Base-by-base conservation (phyloP, 2,888 invertebrate genomes). In the Drosophila meridiana region DNA sequence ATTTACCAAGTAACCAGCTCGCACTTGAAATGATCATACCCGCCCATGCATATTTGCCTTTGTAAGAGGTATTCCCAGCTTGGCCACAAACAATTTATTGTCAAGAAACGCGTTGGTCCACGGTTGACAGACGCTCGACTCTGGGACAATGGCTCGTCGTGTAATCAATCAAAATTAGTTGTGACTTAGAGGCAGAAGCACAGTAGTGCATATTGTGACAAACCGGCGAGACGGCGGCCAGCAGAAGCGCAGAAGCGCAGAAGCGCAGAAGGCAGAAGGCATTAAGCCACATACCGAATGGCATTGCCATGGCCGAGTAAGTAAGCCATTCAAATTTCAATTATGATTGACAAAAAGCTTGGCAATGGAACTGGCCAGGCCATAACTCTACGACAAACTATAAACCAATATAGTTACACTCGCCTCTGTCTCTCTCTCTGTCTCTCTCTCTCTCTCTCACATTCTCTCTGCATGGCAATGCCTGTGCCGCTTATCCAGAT, bases 131-230 rank as follows among this genome's bases (percentile, higher is more conserved):
- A 56, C 56, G 36, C 50, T 34, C 38, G 55, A 34, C 55, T 36
- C 14, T 38, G 55, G 55, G 67, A 65, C 66, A 76, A 73, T 70
- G 66, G 42, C 32, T 36, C 30, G 30, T 64, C 64, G 57, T 64
- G 78, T 80, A 90, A 91, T 91, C 91, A 91, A 91, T 91, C 91
- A 91, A 91, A 91, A 91, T 91, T 91, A 89, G 91, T 89, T 91
- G 89, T 91, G 86, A 89, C 87, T 91, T 91, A 90, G 72, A 64
- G 60, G 30, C 57, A 13, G 56, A 40, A 57, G 42, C 80, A 74
- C 71, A 66, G 80, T 82, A 83, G 81, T 82, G 78, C 75, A 76
- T 85, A 80, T 87, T 87, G 83, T 87, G 87, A 87, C 87, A 87
- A 87, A 83, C 76, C 62, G 66, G 57, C 32, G 70, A 73, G 73